Conservation (phyloP, 2,113 vertebrate species). For the Psilopogon haemacephalus region DNA sequence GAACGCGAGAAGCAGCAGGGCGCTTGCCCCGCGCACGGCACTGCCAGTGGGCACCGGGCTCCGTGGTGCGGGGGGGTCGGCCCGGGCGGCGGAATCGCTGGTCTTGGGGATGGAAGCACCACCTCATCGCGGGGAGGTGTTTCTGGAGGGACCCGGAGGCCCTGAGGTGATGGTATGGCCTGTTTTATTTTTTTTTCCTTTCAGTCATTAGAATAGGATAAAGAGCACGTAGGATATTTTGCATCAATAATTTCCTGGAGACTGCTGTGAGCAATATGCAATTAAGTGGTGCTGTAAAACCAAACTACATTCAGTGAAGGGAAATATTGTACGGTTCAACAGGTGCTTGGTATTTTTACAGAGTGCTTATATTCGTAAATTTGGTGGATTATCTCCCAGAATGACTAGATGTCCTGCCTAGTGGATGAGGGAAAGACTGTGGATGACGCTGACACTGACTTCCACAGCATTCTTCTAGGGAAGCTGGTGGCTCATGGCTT, state of each 20-base stretch:
- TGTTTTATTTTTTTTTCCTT: accelerated
- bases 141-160: not conserved
- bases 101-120: not conserved
- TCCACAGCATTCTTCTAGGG: no score
- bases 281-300: not conserved
- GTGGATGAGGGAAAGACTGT: no score
- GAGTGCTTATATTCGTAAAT: not conserved
- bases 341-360: not conserved
- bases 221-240: not conserved
- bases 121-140: not conserved
- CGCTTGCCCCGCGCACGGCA: no score
- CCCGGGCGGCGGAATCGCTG: not conserved
- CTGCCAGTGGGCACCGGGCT: not conserved
- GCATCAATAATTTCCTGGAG: not conserved
- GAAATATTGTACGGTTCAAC: not conserved
- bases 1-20: not conserved
- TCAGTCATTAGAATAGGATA: not conserved
- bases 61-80: no score
- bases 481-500: no score
- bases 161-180: not conserved
- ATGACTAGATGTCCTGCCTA: not conserved
- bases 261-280: not conserved
- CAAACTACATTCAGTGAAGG: not conserved
- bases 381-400: not conserved
- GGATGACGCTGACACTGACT: no score